Base-by-base conservation (phyloP, 2,113 vertebrate species). In the Chloroceryle aenea region DNA sequence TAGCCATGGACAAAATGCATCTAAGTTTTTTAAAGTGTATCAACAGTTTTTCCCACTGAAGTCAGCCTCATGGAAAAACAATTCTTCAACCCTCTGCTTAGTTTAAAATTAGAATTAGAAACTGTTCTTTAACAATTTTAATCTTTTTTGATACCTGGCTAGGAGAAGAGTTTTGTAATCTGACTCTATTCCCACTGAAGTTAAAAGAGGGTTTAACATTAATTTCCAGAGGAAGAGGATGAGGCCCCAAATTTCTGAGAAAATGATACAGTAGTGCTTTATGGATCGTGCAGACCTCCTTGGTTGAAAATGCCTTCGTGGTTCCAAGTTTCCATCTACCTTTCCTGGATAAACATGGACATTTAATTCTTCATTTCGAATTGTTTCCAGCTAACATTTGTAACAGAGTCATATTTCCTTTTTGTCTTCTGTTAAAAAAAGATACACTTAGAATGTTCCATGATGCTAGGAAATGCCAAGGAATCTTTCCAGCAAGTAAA, bases 291-390 rank as follows among this genome's bases (percentile, higher is more conserved):
- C 95, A 97, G 97, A 96, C 89, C 92, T 96, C 94, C 94, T 74
- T 50, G 85, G 94, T 61, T 93, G 91, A 97, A 96, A 97, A 96
- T 93, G 90, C 77, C 55, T 76, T 92, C 17, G 62, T 80, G 94
- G 93, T 94, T 97, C 97, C 97, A 97, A 98, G 95, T 97, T 97
- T 97, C 96, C 77, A 90, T 94, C 96, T 91, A 95, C 95, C 95
- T 98, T 95, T 96, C 96, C 95, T 97, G 93, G 85, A 96, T 97
- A 97, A 98, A 98, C 96, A 97, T 42, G 94, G 77, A 96, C 96
- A 97, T 96, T 97, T 82, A 87, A 43, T 96, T 94, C 92, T 87
- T 64, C 85, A 42, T 95, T 96, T 94, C 89, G 97, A 95, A 97
- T 95, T 96, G 93, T 96, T 98, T 97, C 97, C 97, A 97, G 81